Percentiles rank a stretch among this genome's conserved stretches.
These are phyloP conservation scores for Scaptodrosophila lebanonensis DNA, from an alignment of 1,140 invertebrate species.

Conservation along the genomic window DNA sequence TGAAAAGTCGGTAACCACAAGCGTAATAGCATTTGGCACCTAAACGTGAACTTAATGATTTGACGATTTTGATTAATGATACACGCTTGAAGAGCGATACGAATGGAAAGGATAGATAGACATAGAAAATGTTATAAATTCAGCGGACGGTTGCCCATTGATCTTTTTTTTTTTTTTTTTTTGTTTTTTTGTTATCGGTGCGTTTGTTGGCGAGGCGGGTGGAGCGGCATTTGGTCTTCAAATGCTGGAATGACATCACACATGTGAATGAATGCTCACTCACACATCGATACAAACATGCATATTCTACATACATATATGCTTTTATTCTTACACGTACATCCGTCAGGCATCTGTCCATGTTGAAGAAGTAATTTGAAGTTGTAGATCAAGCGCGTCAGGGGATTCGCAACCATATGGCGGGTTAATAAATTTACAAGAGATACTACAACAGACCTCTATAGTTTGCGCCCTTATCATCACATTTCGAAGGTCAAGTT, in stretches of 20 bases:
- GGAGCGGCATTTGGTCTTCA: conserved; percentile 33
- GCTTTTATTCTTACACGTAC: no score
- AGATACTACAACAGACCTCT: no score
- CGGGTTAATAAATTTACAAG: no score
- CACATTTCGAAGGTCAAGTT: no score
- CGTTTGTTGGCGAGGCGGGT: conserved; percentile 4
- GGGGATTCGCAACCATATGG: no score
- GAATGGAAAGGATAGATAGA: conserved; percentile 29
- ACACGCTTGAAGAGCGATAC: conserved; percentile 26
- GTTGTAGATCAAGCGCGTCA: no score
- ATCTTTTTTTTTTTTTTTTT: conserved; percentile 1
- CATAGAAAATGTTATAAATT: conserved; percentile 16
- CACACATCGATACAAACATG: conserved; percentile 1
- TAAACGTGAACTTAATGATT: conserved; percentile 56
- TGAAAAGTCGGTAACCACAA: not conserved
- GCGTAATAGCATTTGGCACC: not conserved
- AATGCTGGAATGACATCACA: conserved; percentile 27
- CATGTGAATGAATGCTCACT: not conserved
- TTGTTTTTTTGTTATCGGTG: not conserved
- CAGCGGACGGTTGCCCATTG: not conserved
- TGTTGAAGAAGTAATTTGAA: no score
- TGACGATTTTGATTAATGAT: conserved; percentile 18
- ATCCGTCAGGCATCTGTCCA: no score
- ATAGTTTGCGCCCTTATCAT: no score
- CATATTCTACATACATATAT: not conserved